Base-by-base conservation (phyloP, 2,797 vertebrate species). In the Gymnothorax reevesii region DNA sequence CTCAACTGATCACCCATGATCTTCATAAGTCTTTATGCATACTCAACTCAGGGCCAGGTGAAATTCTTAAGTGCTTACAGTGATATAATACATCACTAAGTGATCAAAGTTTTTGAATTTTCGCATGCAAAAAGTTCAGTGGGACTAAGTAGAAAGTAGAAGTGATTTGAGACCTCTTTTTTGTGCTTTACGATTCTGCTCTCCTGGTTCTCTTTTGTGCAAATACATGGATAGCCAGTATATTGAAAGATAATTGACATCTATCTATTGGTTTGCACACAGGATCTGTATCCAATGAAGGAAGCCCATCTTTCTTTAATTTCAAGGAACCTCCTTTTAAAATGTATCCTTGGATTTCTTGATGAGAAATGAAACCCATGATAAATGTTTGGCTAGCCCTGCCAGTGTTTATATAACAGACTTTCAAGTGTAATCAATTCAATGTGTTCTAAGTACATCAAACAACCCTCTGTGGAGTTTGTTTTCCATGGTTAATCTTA, bases 401-500 rank as follows among this genome's bases (percentile, higher is more conserved):
- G 4, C 9, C 12, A 13, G 27, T 73, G 69, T 73, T 42, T 73
- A 73, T 73, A 27, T 27, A 73, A 73, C 69, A 73, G 69, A 25
- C 69, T 42, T 73, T 73, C 69, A 73, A 73, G 25, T 27, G 25
- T 73, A 77, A 77, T 77, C 7, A 17, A 52, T 42, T 52, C 42
- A 77, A 20, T 77, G 33, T 77, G 15, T 77, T 5, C 33, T 77
- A 49, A 20, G 33, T 77, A 77, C 73, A 77, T 49, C 73, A 77
- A 77, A 77, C 73, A 77, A 77, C 73, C 20, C 52, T 49, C 73
- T 77, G 33, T 52, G 52, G 15, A 42, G 73, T 77, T 77, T 77
- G 52, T 77, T 77, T 77, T 52, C 73, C 52, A 52, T 49, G 42
- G 27, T 42, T 49, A 52, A 77, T 52, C 73, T 77, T 13, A 77